Evolutionary conservation across 2,888 invertebrate genomes (phyloP).

Genomic region (Hypomecis atomaria): DNA sequence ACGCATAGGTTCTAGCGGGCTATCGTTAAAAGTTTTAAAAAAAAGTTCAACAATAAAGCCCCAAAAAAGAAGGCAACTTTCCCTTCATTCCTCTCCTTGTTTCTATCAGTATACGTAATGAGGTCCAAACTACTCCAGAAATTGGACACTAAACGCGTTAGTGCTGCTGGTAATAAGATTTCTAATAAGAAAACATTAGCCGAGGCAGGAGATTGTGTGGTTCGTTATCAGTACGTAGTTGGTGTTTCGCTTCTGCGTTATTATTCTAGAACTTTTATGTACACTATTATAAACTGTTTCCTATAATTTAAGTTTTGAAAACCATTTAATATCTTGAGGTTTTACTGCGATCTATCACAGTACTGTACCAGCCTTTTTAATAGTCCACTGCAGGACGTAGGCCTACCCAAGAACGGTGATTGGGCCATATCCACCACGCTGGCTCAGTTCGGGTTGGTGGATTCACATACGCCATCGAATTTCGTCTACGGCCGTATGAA

Average conservation of each 20-base stretch:
- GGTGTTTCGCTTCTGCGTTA: slow-evolving; percentile 29
- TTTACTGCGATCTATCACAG: too few relatives aligned
- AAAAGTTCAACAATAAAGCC: too few relatives aligned
- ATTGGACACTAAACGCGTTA: slow-evolving; percentile 55
- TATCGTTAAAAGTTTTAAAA: too few relatives aligned
- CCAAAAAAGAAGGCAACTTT: too few relatives aligned
- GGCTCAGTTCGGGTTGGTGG: too few relatives aligned
- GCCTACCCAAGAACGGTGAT: too few relatives aligned
- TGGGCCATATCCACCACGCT: too few relatives aligned
- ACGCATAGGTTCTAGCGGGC: too few relatives aligned
- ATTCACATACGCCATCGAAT: too few relatives aligned
- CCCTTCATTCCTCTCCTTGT: neutral
- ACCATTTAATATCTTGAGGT: neutral
- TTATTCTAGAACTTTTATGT: slow-evolving; percentile 2
- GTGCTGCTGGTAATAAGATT: slow-evolving; percentile 52
- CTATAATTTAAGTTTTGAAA: neutral
- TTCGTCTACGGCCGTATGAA: too few relatives aligned
- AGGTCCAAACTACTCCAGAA: slow-evolving; percentile 45
- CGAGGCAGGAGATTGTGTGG: slow-evolving; percentile 17
- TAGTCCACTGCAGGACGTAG: too few relatives aligned
- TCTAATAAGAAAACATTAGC: slow-evolving; percentile 37
- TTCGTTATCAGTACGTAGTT: slow-evolving; percentile 49
- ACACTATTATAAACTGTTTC: neutral
- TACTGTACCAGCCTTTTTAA: too few relatives aligned
- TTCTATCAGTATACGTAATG: slow-evolving; percentile 44